Evolutionary conservation across 2,888 invertebrate species (phyloP).

Genomic region (Sussaba pulchella): DNA sequence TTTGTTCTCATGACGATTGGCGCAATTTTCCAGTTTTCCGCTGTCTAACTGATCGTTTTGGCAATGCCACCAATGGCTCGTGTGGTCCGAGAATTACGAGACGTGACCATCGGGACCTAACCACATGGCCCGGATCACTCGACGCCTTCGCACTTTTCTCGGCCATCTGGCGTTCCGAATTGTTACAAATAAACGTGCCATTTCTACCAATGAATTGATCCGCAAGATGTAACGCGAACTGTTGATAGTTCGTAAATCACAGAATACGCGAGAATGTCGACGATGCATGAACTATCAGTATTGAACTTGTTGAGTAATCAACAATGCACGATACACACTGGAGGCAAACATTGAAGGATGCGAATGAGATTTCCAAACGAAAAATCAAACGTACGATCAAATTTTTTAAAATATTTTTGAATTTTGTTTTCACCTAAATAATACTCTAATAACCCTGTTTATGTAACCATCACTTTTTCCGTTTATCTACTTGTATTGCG

Average conservation of each 20-base stretch:
- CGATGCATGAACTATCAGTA: background rate
- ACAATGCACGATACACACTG: too few species aligned
- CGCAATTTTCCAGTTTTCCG: background rate
- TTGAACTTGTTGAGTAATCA: background rate
- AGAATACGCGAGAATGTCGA: background rate
- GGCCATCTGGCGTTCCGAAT: slow-evolving; percentile 42
- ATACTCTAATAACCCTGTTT: too few species aligned
- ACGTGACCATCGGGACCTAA: slow-evolving; percentile 29
- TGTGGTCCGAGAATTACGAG: slow-evolving; percentile 19
- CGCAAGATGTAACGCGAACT: background rate
- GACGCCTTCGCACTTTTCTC: background rate
- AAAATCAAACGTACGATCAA: too few species aligned
- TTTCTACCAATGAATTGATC: background rate
- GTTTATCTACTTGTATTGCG: too few species aligned
- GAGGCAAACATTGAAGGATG: too few species aligned
- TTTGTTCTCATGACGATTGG: slow-evolving; percentile 17
- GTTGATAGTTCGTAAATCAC: background rate
- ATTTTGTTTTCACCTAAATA: too few species aligned
- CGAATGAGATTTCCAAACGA: too few species aligned
- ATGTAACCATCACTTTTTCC: too few species aligned
- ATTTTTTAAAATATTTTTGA: too few species aligned
- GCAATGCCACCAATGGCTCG: slow-evolving; percentile 28
- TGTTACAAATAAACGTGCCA: slow-evolving; percentile 1
- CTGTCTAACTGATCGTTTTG: background rate
- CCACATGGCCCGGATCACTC: slow-evolving; percentile 47